Conservation (phyloP, 2,888 invertebrate species). For the Leptinotarsa juncta region DNA sequence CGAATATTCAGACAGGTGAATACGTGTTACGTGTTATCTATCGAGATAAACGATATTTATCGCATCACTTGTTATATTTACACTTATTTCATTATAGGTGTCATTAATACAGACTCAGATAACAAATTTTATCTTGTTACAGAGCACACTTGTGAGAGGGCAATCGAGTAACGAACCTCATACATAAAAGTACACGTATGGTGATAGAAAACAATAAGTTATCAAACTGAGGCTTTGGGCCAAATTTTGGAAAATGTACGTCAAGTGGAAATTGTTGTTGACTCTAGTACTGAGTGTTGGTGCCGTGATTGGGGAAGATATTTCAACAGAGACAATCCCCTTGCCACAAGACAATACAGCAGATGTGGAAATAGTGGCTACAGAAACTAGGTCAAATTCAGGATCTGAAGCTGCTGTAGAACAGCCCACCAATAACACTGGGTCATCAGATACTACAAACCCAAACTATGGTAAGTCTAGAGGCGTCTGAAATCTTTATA, state of each 20-base stretch:
- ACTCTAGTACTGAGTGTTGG: slow-evolving; percentile 24
- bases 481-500: background rate
- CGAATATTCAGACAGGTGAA: slow-evolving; percentile 23
- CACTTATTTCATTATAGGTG: slow-evolving; percentile 43
- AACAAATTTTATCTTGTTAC: slow-evolving; percentile 43
- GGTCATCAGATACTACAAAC: slow-evolving; percentile 29
- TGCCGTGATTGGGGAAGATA: slow-evolving; percentile 16
- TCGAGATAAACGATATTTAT: slow-evolving; percentile 34
- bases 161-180: slow-evolving; percentile 20
- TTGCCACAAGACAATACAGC: slow-evolving; percentile 30
- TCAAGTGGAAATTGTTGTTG: slow-evolving; percentile 23
- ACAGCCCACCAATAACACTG: slow-evolving; percentile 25
- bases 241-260: slow-evolving; percentile 27
- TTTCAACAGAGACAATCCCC: background rate
- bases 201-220: slow-evolving; percentile 26
- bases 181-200: slow-evolving; percentile 16
- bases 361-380: slow-evolving; percentile 39
- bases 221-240: slow-evolving; percentile 21
- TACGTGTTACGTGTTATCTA: slow-evolving; percentile 16
- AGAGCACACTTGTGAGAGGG: slow-evolving; percentile 28
- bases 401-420: slow-evolving; percentile 19
- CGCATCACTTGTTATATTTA: slow-evolving; percentile 29
- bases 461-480: slow-evolving; percentile 32
- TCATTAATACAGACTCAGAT: slow-evolving; percentile 44
- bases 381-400: background rate